Percentiles rank a stretch among this genome's conserved stretches.
phyloP scores from a whole-genome alignment of 2,797 vertebrate species.

The Danio albolineatus region DNA sequence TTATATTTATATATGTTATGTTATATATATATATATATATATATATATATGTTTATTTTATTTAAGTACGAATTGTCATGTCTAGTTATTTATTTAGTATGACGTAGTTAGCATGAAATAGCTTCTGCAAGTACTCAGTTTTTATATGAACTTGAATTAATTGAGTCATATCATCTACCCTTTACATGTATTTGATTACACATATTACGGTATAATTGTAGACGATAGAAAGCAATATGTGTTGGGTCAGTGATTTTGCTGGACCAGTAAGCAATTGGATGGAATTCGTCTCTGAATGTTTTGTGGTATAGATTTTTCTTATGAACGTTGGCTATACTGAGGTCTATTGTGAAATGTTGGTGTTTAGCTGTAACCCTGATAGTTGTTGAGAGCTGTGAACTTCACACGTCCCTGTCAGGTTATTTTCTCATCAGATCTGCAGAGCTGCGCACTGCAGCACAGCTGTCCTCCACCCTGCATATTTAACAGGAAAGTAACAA shows the following conservation, averaged over 20 bases:
- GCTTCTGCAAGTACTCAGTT: neutral
- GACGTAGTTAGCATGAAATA: neutral
- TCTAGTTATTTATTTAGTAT: neutral
- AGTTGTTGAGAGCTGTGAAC: neutral
- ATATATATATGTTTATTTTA: too few relatives aligned
- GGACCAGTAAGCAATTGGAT: neutral
- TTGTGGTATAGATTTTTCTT: neutral
- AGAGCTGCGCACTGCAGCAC: slow-evolving; percentile 4
- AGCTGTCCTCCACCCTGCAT: slow-evolving; percentile 14
- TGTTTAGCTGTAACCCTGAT: neutral
- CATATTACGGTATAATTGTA: neutral
- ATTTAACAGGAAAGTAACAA: slow-evolving; percentile 15
- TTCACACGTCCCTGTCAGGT: neutral
- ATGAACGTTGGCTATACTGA: neutral
- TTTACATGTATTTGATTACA: neutral
- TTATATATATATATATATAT: too few relatives aligned
- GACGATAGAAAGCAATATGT: neutral
- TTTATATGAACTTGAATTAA: neutral
- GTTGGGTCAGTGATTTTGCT: neutral
- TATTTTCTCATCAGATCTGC: neutral
- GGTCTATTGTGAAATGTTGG: neutral
- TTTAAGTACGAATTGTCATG: neutral
- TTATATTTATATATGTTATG: too few relatives aligned
- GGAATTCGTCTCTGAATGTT: neutral
- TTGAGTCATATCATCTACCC: neutral